Conservation (phyloP, 1,140 invertebrate species). For the Drosophila carrolli region DNA sequence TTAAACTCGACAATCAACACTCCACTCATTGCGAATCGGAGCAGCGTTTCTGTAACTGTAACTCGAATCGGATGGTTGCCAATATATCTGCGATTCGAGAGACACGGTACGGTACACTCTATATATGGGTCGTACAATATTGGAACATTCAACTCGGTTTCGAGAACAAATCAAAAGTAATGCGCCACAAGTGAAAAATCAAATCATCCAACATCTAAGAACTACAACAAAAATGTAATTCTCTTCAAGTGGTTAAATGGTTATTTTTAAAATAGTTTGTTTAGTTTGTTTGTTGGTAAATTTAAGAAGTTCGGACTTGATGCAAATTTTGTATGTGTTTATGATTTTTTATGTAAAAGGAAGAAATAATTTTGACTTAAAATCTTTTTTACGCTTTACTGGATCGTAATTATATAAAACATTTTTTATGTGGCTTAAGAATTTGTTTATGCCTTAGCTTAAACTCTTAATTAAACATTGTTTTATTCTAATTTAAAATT, state of each 20-base stretch:
- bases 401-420: too few species aligned
- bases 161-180: slow-evolving; percentile 24
- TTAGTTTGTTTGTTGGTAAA: slow-evolving; percentile 42
- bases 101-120: slow-evolving; percentile 71
- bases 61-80: slow-evolving; percentile 32
- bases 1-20: slow-evolving; percentile 60
- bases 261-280: slow-evolving; percentile 2
- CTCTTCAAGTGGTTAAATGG: not conserved
- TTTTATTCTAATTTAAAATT: too few species aligned
- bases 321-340: not conserved
- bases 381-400: too few species aligned
- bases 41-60: slow-evolving; percentile 33
- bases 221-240: slow-evolving; percentile 9
- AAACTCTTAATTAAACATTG: too few species aligned
- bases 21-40: slow-evolving; percentile 14
- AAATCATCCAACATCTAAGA: slow-evolving; percentile 30
- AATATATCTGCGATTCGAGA: slow-evolving; percentile 44
- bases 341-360: not conserved
- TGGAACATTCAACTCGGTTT: slow-evolving; percentile 33
- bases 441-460: too few species aligned
- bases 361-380: too few species aligned
- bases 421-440: too few species aligned
- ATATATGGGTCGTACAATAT: slow-evolving; percentile 66
- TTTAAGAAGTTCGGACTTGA: not conserved
- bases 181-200: slow-evolving; percentile 35